A percentile compares a stretch with the other conserved stretches of the same genome.
phyloP scores from a whole-genome alignment of 1,140 invertebrate genomes.

The Bombus picipes region DNA sequence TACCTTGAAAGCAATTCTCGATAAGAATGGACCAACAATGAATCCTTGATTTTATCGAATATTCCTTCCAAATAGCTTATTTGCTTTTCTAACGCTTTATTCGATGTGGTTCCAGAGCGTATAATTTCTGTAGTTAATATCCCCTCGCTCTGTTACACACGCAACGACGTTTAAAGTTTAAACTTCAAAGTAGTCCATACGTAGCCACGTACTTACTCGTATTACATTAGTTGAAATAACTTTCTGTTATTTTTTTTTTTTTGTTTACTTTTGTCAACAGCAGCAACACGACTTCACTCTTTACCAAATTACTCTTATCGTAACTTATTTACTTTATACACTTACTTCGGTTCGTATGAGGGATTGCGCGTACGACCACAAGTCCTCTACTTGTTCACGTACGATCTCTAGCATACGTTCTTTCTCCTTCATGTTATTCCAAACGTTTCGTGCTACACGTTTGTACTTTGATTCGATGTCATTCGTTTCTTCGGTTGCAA shows the following conservation, averaged over 20 bases:
- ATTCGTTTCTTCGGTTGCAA: constrained; percentile 85
- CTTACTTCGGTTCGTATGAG: constrained; percentile 85
- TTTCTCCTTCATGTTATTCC: constrained; percentile 85
- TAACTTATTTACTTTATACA: neutral
- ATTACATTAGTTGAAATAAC: neutral
- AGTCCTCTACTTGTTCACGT: constrained; percentile 82
- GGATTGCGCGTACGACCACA: constrained; percentile 84
- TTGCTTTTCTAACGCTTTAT: constrained; percentile 79
- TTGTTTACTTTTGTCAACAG: neutral
- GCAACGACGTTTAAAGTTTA: neutral
- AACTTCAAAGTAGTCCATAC: too few species aligned
- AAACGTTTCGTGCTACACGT: constrained; percentile 83
- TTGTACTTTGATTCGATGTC: constrained; percentile 84
- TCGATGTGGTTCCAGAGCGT: constrained; percentile 69
- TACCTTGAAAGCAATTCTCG: constrained; percentile 83
- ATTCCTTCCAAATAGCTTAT: constrained; percentile 80
- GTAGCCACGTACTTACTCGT: too few species aligned
- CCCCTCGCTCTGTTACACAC: constrained; percentile 77
- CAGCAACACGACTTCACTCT: neutral
- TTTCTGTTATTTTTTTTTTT: neutral
- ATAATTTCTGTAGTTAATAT: constrained; percentile 70
- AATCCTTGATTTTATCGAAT: constrained; percentile 79
- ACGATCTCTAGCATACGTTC: constrained; percentile 83
- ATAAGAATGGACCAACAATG: constrained; percentile 76
- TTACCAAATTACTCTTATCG: neutral